These are phyloP conservation scores for Benthosema pterotum DNA, from an alignment of 2,797 vertebrate genomes.

Conservation along the genomic window DNA sequence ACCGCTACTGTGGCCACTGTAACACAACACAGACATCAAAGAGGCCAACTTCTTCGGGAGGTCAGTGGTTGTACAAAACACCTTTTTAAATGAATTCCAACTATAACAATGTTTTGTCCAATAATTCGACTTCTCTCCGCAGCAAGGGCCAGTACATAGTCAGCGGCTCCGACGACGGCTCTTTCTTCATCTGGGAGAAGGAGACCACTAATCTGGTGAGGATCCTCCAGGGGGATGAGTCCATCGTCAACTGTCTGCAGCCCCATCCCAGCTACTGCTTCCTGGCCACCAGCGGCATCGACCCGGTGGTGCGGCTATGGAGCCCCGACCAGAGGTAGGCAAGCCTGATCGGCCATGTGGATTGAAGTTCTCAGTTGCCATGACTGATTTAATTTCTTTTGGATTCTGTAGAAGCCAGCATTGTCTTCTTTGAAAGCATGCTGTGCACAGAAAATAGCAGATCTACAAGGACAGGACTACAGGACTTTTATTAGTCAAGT, in stretches of 20 bases:
- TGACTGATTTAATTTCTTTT: too few species aligned
- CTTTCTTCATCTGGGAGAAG: constrained; percentile 99
- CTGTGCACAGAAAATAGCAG: too few species aligned
- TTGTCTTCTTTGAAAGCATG: too few species aligned
- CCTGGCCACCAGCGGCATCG: constrained; percentile 96
- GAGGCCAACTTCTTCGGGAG: constrained; percentile 99
- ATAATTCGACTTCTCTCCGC: constrained; percentile 33
- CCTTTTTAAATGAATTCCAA: background rate
- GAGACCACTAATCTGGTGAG: constrained; percentile 96
- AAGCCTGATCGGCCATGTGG: too few species aligned
- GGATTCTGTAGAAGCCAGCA: too few species aligned
- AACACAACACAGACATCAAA: constrained; percentile 98
- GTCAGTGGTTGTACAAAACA: constrained; percentile 69
- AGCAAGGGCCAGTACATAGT: constrained; percentile 98
- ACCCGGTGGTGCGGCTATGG: constrained; percentile 96
- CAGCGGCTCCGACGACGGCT: constrained; percentile 97
- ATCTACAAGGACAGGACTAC: too few species aligned
- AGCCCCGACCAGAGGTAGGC: constrained; percentile 93
- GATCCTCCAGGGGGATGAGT: constrained; percentile 96
- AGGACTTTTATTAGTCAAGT: too few species aligned
- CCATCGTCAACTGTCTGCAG: constrained; percentile 98
- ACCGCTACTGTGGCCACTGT: constrained; percentile 98
- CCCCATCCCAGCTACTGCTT: constrained; percentile 98
- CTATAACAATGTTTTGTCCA: too few species aligned
- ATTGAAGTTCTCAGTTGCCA: too few species aligned